Evolutionary conservation across 2,113 vertebrate genomes (phyloP).

Genomic region (Crotophaga sulcirostris): DNA sequence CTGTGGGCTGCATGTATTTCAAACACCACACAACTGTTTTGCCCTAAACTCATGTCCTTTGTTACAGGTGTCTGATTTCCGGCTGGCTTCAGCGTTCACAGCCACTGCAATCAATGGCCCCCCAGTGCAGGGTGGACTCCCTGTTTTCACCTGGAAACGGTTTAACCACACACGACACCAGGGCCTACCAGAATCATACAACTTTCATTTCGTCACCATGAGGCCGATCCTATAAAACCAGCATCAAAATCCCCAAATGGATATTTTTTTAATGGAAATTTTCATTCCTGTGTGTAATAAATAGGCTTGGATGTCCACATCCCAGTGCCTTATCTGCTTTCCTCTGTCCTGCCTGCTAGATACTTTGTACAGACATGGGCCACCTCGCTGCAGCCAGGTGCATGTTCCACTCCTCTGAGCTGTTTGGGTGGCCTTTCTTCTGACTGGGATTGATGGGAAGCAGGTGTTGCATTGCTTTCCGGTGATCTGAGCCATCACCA

Average conservation of each 20-base stretch:
- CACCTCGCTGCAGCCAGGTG: not conserved
- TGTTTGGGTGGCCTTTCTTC: not conserved
- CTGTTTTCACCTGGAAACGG: conserved; percentile 81
- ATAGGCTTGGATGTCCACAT: not conserved
- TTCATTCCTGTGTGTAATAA: conserved; percentile 62
- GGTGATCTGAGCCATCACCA: not conserved
- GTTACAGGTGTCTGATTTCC: conserved; percentile 85
- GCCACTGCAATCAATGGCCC: conserved; percentile 87
- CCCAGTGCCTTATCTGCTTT: not conserved
- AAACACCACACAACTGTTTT: fast-evolving
- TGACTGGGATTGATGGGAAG: not conserved
- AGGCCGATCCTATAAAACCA: conserved; percentile 77
- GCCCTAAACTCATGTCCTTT: not conserved
- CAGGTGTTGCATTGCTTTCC: not conserved
- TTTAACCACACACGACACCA: conserved; percentile 83
- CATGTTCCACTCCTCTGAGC: not conserved
- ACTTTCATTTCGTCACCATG: conserved; percentile 86
- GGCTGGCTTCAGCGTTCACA: conserved; percentile 76
- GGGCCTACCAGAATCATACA: conserved; percentile 83
- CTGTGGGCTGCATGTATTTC: not conserved
- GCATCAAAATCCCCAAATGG: not conserved
- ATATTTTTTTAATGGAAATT: conserved; percentile 27
- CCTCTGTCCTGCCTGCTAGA: not conserved
- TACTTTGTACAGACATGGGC: not conserved
- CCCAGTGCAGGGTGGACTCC: conserved; percentile 82